phyloP scores from a whole-genome alignment of 2,113 vertebrate species.

The Lophius piscatorius region DNA sequence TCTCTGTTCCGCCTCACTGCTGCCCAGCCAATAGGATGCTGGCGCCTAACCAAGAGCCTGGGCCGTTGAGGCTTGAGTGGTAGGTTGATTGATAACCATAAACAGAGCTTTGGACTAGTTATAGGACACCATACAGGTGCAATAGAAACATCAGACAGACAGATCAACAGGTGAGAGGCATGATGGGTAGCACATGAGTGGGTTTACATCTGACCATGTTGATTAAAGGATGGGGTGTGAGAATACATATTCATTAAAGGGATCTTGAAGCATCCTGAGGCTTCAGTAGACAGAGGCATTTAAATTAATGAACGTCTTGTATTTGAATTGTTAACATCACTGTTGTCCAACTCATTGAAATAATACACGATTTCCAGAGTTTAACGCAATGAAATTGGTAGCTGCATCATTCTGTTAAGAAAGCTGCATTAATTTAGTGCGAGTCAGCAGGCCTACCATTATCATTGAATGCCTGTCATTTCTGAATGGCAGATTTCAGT shows the following conservation, averaged over 20 bases:
- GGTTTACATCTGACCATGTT: constrained; percentile 18
- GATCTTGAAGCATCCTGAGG: constrained; percentile 3
- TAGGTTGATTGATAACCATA: constrained; percentile 78
- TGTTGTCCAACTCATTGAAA: not conserved
- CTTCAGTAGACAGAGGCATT: constrained; percentile 9
- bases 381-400: not conserved
- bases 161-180: constrained; percentile 14
- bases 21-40: constrained; percentile 77
- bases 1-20: constrained; percentile 80
- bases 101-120: constrained; percentile 74
- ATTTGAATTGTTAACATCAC: not conserved
- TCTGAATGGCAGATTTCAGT: constrained; percentile 48
- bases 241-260: constrained; percentile 33
- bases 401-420: not conserved
- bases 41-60: constrained; percentile 75
- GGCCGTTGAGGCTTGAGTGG: constrained; percentile 71
- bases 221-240: constrained; percentile 24
- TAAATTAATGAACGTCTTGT: not conserved
- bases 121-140: constrained; percentile 79
- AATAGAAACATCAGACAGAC: constrained; percentile 67
- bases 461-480: not conserved
- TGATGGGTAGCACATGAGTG: constrained; percentile 16
- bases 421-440: constrained; percentile 3
- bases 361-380: not conserved
- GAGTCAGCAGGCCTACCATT: constrained; percentile 20